These are phyloP conservation scores for Diabrotica undecimpunctata DNA, from an alignment of 1,140 invertebrate species.

Conservation along the genomic window DNA sequence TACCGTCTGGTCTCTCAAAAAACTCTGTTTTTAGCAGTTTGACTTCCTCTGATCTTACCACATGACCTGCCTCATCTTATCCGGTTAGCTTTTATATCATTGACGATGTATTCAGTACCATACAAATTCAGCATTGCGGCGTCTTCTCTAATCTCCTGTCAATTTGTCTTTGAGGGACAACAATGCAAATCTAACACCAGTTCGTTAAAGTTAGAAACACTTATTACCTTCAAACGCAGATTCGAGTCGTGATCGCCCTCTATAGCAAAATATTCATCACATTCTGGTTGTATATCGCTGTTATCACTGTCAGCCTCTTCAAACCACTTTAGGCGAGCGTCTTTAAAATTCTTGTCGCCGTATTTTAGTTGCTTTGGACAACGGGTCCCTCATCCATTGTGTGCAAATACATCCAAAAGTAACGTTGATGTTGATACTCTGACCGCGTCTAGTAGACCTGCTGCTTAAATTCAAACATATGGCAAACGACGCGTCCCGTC, in stretches of 20 bases:
- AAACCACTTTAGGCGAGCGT: conserved; percentile 4
- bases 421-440: conserved; percentile 6
- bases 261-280: conserved; percentile 15
- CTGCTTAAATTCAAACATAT: conserved; percentile 20
- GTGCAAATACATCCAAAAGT: background rate
- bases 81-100: too few species aligned
- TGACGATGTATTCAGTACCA: too few species aligned
- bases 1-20: too few species aligned
- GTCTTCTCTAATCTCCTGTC: too few species aligned
- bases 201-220: background rate
- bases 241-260: conserved; percentile 6
- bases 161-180: too few species aligned
- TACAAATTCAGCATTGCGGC: too few species aligned
- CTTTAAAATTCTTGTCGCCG: conserved; percentile 8
- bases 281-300: conserved; percentile 1
- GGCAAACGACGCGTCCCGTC: background rate
- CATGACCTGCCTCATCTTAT: too few species aligned
- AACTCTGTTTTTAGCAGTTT: too few species aligned
- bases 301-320: conserved; percentile 8
- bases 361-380: conserved; percentile 3
- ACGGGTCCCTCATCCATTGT: conserved; percentile 8
- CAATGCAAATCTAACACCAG: background rate
- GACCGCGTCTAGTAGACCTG: background rate
- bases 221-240: background rate
- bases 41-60: too few species aligned